Percentiles rank a stretch among this genome's conserved stretches.
These are phyloP conservation scores for Antedon mediterranea DNA, from an alignment of 53 echinoderm and acorn worm species.

Conservation along the genomic window DNA sequence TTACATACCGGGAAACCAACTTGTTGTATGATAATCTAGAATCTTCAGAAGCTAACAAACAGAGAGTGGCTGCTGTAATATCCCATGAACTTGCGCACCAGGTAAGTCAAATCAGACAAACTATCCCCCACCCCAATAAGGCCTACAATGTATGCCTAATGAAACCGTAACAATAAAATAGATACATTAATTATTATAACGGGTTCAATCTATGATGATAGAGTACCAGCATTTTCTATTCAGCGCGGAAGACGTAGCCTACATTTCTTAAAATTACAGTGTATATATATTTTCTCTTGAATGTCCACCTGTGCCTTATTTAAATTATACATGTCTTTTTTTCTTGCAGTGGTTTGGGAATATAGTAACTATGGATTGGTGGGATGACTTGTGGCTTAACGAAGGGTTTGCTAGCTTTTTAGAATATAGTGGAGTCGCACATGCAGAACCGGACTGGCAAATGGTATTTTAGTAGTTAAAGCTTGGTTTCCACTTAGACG, in stretches of 20 bases:
- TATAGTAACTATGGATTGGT: conserved; percentile 88
- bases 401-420: conserved; percentile 84
- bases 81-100: conserved; percentile 80
- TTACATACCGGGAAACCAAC: conserved; percentile 72
- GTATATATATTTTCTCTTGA: too few relatives aligned
- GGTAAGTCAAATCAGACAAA: conserved; percentile 36
- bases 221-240: too few relatives aligned
- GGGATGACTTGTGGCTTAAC: conserved; percentile 94
- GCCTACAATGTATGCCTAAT: too few relatives aligned
- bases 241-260: too few relatives aligned
- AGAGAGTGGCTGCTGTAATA: conserved; percentile 50
- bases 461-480: conserved; percentile 35
- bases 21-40: conserved; percentile 44
- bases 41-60: conserved; percentile 61
- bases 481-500: neutral
- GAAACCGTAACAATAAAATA: too few relatives aligned
- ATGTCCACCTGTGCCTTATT: too few relatives aligned
- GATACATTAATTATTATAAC: too few relatives aligned
- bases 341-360: conserved; percentile 85
- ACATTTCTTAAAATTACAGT: too few relatives aligned
- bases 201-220: too few relatives aligned
- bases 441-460: conserved; percentile 56
- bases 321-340: too few relatives aligned
- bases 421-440: conserved; percentile 59
- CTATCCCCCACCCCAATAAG: too few relatives aligned